Evolutionary conservation across 1,140 invertebrate genomes (phyloP), one percentile per base, ranked within the genome.

Genomic region (Eupristina koningsbergeri): DNA sequence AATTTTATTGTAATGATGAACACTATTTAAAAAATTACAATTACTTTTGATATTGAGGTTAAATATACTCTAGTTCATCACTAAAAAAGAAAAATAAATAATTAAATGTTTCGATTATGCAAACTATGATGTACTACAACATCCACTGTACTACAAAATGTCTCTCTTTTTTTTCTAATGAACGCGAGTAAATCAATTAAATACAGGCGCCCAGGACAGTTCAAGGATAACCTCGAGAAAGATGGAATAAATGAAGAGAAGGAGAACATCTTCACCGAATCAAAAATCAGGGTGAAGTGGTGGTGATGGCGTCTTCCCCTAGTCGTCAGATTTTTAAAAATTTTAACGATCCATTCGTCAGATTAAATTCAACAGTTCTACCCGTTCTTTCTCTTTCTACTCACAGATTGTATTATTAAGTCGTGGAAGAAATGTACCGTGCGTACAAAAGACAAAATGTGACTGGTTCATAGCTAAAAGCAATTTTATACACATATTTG

Each of bases 301-400:
- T 69, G 31, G 67, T 34, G 29, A 50, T 69, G 31, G 67, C 47
- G 19, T 73, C 78, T 0, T 39, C 64, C 78, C 78, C 78, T 53
- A n/a, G 41, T 53, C 45, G 31, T 53, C 64, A 71, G 34, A 85
- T 78, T 86, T 83, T 85, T 81, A 84, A 85, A 83, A 78, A 77
- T 86, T 87, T 76, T 80, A 86, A 80, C 80, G 85, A 87, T 84
- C 80, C 85, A 85, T 86, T 87, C 86, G 77, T 81, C 77, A 85
- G 85, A 86, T 86, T 86, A 86, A 83, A 81, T 81, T 83, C 79
- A 64, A 75, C 76, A 74, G 47, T 83, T 86, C 80, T 78, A 78
- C 36, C 58, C 53, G 9, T 79, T 39, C n/a, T 19, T 47, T 78
- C 75, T 73, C 81, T 77, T 50, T 80, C 64, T 50, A 61, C 81